These are phyloP conservation scores for Eumacrocentrus americanus DNA, from an alignment of 2,888 invertebrate genomes.

Conservation along the genomic window DNA sequence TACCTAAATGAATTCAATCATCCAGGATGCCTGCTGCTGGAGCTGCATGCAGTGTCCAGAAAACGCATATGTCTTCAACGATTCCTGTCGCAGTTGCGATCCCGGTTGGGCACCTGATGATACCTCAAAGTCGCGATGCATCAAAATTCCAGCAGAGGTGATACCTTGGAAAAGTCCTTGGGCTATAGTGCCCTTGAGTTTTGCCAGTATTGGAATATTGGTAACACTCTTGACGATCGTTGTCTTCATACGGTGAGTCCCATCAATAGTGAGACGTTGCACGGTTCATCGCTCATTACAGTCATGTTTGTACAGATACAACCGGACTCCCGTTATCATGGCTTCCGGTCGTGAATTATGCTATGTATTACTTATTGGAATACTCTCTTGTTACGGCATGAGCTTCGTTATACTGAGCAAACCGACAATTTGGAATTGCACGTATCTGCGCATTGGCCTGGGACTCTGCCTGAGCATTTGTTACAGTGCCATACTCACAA, in stretches of 20 bases:
- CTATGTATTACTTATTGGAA: constrained; percentile 75
- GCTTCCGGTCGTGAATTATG: constrained; percentile 80
- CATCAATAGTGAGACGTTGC: background rate
- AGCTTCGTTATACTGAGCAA: constrained; percentile 74
- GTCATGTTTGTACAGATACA: constrained; percentile 49
- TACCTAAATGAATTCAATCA: constrained; percentile 28
- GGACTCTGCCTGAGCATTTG: constrained; percentile 76
- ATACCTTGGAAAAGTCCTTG: constrained; percentile 71
- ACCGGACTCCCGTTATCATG: constrained; percentile 75
- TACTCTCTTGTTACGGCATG: constrained; percentile 73
- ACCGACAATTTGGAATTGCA: constrained; percentile 71
- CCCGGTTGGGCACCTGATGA: constrained; percentile 65
- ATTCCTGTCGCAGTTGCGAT: constrained; percentile 67
- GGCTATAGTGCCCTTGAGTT: constrained; percentile 70
- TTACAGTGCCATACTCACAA: constrained; percentile 77
- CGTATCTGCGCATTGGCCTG: constrained; percentile 70
- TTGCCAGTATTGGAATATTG: constrained; percentile 69
- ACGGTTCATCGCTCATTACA: background rate
- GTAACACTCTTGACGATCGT: constrained; percentile 68
- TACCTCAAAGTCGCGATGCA: constrained; percentile 64
- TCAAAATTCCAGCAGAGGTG: constrained; percentile 66
- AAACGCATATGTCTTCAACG: constrained; percentile 68
- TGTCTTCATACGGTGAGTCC: constrained; percentile 67
- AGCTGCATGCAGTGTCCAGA: constrained; percentile 72
- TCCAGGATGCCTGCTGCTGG: constrained; percentile 73